Conservation (phyloP, 2,797 vertebrate genomes). For the Phalloptychus januarius region DNA sequence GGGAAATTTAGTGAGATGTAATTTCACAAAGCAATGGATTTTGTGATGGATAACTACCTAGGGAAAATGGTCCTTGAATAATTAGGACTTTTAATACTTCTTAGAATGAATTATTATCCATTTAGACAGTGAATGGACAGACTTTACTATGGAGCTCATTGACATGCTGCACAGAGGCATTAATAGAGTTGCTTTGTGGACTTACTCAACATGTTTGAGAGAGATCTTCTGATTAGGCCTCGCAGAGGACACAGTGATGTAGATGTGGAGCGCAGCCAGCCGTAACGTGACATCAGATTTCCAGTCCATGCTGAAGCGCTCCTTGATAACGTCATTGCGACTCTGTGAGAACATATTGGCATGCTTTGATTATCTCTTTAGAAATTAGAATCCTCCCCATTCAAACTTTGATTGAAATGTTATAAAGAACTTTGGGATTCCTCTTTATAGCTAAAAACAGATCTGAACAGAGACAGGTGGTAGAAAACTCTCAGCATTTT, state of each 20-base stretch:
- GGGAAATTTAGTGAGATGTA: slow-evolving; percentile 51
- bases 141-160: slow-evolving; percentile 34
- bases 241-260: slow-evolving; percentile 96
- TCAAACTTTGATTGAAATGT: neutral
- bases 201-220: slow-evolving; percentile 98
- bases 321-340: slow-evolving; percentile 98
- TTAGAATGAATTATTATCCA: slow-evolving; percentile 59
- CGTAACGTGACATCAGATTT: slow-evolving; percentile 93
- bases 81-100: slow-evolving; percentile 56
- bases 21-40: slow-evolving; percentile 61
- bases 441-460: neutral
- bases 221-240: slow-evolving; percentile 98
- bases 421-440: neutral
- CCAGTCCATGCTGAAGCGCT: slow-evolving; percentile 93
- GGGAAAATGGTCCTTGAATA: slow-evolving; percentile 52
- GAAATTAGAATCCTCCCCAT: neutral
- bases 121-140: slow-evolving; percentile 57
- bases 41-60: slow-evolving; percentile 42
- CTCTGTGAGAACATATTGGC: slow-evolving; percentile 79
- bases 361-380: neutral
- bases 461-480: neutral
- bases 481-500: neutral
- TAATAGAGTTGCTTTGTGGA: slow-evolving; percentile 56
- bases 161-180: slow-evolving; percentile 25
- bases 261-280: slow-evolving; percentile 96